Evolutionary conservation across 2,113 vertebrate species (phyloP), one percentile per base, ranked within the genome.

Genomic region (Electrona antarctica): DNA sequence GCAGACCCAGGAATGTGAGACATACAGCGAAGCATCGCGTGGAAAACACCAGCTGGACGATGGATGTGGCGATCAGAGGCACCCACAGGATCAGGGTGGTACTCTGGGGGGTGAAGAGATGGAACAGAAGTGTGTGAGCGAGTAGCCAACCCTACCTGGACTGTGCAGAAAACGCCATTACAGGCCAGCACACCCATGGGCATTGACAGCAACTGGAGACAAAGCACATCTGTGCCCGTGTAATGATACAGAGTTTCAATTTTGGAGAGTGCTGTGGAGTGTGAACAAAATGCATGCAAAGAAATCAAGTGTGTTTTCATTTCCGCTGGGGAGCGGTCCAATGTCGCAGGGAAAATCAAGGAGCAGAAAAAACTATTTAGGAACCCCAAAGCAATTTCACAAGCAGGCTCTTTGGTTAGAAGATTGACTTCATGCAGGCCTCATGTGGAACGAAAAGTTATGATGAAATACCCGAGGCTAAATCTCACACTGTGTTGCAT

Each of bases 11-110:
- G 69, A 95, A 91, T 0, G 77, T 63, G 0, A 90, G 33, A 51
- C 89, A 28, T n/a, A 92, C 89, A 3, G 93, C 85, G 33, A 92
- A 80, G 29, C 94, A 94, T 8, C 92, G 90, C 29, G 87, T 64
- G 0, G 92, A 90, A 72, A 95, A 95, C 71, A 94, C 50, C 2
- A 94, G 79, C 88, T 92, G 95, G 51, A 90, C 54, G 4, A 77
- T 5, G 8, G 94, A 90, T 13, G 96, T 90, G 75, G 94, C 29
- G 8, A 97, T 89, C 3, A 96, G 93, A 47, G 94, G 89, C 33
- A 90, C 81, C 97, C 97, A 97, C 50, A 98, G 94, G 85, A 93
- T 91, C 75, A 97, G 82, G 12, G 94, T 95, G 71, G 96, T 98
- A 59, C 95, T 95, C 96, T 97, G 87, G 55, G 60, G 41, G 10